Percentiles rank a stretch among this genome's conserved stretches.
These are phyloP conservation scores for Tupiocoris notatus DNA, from an alignment of 2,888 invertebrate genomes.

Conservation along the genomic window DNA sequence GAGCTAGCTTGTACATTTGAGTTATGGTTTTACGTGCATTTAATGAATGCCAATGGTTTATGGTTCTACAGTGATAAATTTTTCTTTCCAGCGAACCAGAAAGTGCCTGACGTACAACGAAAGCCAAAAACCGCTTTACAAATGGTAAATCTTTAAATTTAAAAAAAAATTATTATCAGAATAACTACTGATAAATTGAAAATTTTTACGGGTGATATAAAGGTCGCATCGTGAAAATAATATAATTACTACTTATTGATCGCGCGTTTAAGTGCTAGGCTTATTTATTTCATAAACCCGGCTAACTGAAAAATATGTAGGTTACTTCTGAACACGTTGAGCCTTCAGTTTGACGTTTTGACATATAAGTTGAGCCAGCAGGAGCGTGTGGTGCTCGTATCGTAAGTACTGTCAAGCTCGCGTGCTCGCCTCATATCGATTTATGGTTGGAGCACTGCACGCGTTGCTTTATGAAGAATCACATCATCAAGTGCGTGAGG, in stretches of 20 bases:
- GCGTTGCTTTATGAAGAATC: not conserved
- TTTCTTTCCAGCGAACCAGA: constrained; percentile 64
- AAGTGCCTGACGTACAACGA: constrained; percentile 73
- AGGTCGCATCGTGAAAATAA: too few relatives aligned
- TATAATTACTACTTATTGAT: too few relatives aligned
- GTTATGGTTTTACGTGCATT: too few relatives aligned
- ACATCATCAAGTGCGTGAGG: not conserved
- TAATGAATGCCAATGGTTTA: not conserved
- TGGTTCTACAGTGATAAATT: not conserved
- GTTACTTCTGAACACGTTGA: not conserved
- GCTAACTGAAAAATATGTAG: not conserved
- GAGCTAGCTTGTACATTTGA: too few relatives aligned
- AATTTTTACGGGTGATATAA: too few relatives aligned
- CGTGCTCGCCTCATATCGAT: not conserved
- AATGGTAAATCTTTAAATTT: constrained; percentile 94
- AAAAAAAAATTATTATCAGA: too few relatives aligned
- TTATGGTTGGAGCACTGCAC: not conserved
- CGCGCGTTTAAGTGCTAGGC: too few relatives aligned
- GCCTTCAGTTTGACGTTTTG: not conserved
- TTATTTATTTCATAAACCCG: too few relatives aligned
- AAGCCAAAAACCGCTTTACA: constrained; percentile 87
- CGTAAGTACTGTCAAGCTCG: not conserved
- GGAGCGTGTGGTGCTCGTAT: not conserved
- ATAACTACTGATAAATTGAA: too few relatives aligned
- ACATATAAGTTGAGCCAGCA: not conserved